Base-by-base conservation (phyloP, 1,140 invertebrate species). In the Coenobita brevimanus region DNA sequence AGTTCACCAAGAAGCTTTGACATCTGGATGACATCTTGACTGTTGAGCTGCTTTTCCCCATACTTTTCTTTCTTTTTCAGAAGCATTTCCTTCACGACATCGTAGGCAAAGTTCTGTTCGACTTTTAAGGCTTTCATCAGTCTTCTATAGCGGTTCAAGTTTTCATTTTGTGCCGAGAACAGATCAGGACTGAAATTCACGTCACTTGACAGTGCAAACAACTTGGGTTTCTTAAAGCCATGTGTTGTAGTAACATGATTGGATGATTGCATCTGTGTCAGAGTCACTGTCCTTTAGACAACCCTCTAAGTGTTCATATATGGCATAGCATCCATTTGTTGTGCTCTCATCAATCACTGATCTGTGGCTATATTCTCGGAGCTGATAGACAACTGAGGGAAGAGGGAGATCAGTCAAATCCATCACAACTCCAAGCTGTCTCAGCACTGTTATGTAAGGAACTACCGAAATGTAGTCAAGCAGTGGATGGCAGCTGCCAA, bases 1-100 rank as follows among this genome's bases (percentile, higher is more conserved):
- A 86, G 41, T 13, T 78, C 38, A n/a, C 33, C 38, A 30, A 86
- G 83, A 36, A 86, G 83, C 75, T 60, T 86, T 8, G 83, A 86
- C 17, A 86, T 46, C 33, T 69, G 73, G 8, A 3, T 24, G 27
- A 86, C 60, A 8, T 86, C 73, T n/a, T 60, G 4, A 10, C 67
- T 24, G 21, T 30, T 41, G 24, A 86, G 30, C 64, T 41, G 41
- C 3, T 24, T 17, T 3, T 6, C 30, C 30, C n/a, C 21, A 78
- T 33, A 67, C 24, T n/a, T 69, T 64, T 57, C 60, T 46, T 54
- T 79, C 36, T 86, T 86, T 30, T 64, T 15, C 30, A 46, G 30
- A 24, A 86, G 27, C 10, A 67, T 54, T 27, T 79, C 10, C 3
- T 50, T 62, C 21, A 86, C 75, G 27, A 27, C 36, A 10, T 79